Evolutionary conservation across 2,888 invertebrate species (phyloP), one percentile per base, ranked within the genome.

Genomic region (Biston betularia): DNA sequence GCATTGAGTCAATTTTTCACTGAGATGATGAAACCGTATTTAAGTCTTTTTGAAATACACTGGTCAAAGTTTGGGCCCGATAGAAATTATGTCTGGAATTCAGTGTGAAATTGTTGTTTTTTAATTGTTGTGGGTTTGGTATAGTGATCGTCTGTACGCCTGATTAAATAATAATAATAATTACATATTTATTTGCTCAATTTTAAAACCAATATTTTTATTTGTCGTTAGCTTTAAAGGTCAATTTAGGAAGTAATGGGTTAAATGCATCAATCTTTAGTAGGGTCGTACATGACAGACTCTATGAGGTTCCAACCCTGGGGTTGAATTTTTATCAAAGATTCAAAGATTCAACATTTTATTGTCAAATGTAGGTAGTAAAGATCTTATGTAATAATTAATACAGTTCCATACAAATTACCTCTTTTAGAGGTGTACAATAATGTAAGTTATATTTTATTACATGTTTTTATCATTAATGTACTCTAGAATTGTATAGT

Each of bases 101-200:
- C 86, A 81, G 90, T 92, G 90, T 92, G 90, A 93, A 92, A 92
- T 92, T 90, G 86, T 85, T 84, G 86, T 88, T 85, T 53, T 70
- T 82, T 84, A 82, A 79, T 78, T 76, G 74, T 64, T 79, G 76
- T 76, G 75, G 77, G 72, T 80, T 79, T 78, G 78, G 85, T 79
- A 77, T 79, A 81, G 77, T 68, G 78, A 75, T 79, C 78, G 76
- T 72, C 65, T 81, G 75, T 79, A 80, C 74, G 86, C 79, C 81
- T 86, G 86, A 88, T 88, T 84, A 79, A 75, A 76, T 79, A 78
- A 85, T 86, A 86, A 87, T 88, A 75, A 76, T 79, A 78, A 85
- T 86, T 87, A 87, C 88, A 88, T 86, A 86, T 88, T 87, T 88
- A 87, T 89, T 90, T 86, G 86, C 88, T 85, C 85, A 82, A 76